Evolutionary conservation across 2,888 invertebrate species (phyloP).

Genomic region (Ariolimax columbianus): DNA sequence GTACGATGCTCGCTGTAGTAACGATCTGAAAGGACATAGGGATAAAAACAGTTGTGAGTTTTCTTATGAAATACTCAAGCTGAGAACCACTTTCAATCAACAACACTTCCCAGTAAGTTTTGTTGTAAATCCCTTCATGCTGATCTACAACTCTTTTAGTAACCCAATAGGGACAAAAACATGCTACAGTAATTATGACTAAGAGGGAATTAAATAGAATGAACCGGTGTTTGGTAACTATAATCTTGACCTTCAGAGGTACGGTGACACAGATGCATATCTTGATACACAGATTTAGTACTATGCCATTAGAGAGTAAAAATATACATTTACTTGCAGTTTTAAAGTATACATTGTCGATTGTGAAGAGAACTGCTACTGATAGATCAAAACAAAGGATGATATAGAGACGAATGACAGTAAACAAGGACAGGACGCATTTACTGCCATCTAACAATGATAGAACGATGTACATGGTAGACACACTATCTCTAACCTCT

Average conservation of each 20-base stretch:
- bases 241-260: not conserved
- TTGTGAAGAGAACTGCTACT: not conserved
- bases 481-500: not conserved
- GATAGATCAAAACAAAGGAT: not conserved
- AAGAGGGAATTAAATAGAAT: not conserved
- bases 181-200: not conserved
- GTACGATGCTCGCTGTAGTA: no score
- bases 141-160: not conserved
- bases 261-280: not conserved
- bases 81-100: not conserved
- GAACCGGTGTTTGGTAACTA: not conserved
- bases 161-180: not conserved
- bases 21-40: not conserved
- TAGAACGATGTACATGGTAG: not conserved
- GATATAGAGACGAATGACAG: not conserved
- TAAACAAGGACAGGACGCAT: not conserved
- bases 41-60: not conserved
- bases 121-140: not conserved
- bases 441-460: not conserved
- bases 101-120: not conserved
- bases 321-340: not conserved
- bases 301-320: not conserved
- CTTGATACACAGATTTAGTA: not conserved
- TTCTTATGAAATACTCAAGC: not conserved
- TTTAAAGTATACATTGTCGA: not conserved